Conservation (phyloP, 92 coral and sea anemone species). For the Epizoanthus rinbou region DNA sequence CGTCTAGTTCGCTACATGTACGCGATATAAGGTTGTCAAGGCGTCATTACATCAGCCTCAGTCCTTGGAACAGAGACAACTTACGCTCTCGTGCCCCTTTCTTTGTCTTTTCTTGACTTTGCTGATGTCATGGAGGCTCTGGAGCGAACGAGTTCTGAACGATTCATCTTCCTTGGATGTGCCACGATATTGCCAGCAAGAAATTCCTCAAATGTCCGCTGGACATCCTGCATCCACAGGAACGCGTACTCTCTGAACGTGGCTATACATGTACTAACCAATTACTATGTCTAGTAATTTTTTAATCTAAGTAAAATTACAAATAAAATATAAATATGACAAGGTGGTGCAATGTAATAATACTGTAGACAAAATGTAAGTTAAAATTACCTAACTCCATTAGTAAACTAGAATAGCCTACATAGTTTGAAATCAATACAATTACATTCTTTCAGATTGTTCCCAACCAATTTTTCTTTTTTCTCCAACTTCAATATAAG, state of each 20-base stretch:
- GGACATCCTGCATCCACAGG: conserved; percentile 98
- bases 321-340: too few species aligned
- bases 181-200: conserved; percentile 97
- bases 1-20: background rate
- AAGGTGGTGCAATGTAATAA: too few species aligned
- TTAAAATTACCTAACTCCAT: too few species aligned
- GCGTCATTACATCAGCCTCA: background rate
- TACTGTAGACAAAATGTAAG: too few species aligned
- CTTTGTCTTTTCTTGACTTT: conserved; percentile 81
- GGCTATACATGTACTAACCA: too few species aligned
- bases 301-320: too few species aligned
- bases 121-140: conserved; percentile 86
- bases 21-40: background rate
- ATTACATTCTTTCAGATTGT: background rate
- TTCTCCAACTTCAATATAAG: too few species aligned
- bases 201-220: conserved; percentile 93
- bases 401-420: too few species aligned
- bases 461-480: background rate
- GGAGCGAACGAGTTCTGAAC: conserved; percentile 90
- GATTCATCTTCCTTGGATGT: conserved; percentile 94
- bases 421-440: too few species aligned
- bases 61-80: background rate
- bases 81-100: conserved; percentile 70
- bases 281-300: too few species aligned
- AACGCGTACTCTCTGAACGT: conserved; percentile 98